Evolutionary conservation across 2,888 invertebrate genomes (phyloP).

Genomic region (Eristalis tenax): DNA sequence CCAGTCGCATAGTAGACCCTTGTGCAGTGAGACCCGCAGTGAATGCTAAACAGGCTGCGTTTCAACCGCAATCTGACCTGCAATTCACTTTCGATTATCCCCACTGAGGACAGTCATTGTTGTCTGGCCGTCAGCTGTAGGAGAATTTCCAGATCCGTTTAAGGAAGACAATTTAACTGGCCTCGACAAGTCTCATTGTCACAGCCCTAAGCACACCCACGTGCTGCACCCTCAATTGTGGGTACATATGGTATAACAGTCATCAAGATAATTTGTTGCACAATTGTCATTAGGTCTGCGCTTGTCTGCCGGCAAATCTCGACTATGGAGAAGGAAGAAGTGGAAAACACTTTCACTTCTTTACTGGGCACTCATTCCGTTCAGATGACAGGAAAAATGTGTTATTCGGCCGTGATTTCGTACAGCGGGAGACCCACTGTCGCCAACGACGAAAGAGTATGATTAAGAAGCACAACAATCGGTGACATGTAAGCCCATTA

Average conservation of each 20-base stretch:
- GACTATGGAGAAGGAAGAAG: constrained; percentile 8
- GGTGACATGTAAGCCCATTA: background rate
- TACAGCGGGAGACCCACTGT: background rate
- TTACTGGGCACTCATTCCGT: constrained; percentile 47
- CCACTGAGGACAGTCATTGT: background rate
- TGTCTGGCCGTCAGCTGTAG: background rate
- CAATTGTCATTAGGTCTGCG: background rate
- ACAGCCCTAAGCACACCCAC: background rate
- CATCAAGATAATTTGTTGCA: background rate
- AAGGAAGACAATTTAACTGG: background rate
- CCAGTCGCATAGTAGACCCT: background rate
- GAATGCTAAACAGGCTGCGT: background rate
- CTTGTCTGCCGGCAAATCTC: background rate
- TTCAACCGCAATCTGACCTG: background rate
- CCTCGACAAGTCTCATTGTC: background rate
- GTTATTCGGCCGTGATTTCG: constrained; percentile 22
- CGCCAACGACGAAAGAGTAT: background rate
- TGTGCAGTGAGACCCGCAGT: background rate
- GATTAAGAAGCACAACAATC: background rate
- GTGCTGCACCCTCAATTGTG: background rate
- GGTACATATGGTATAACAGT: background rate
- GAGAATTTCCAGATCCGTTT: background rate
- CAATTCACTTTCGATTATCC: background rate
- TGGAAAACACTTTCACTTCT: constrained; percentile 52
- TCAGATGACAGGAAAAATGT: constrained; percentile 53